These are phyloP conservation scores for Ovis canadensis DNA, from an alignment of 2,113 vertebrate genomes.

Conservation along the genomic window DNA sequence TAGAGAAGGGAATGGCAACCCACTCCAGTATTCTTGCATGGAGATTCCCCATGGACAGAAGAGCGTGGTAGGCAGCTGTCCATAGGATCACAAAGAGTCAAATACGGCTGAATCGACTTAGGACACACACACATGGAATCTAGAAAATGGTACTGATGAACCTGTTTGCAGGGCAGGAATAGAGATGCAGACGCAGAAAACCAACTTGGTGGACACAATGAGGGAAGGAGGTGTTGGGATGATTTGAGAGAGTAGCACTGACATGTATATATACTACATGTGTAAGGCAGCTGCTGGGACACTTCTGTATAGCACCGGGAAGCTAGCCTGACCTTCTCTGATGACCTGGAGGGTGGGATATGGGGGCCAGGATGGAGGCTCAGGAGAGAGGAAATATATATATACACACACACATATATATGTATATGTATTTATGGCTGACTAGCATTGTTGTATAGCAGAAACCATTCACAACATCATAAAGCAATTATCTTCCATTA, in stretches of 20 bases:
- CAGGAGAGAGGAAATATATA: neutral
- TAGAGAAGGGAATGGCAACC: neutral
- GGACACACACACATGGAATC: neutral
- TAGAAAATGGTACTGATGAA: neutral
- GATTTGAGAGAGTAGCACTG: neutral
- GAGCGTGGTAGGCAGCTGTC: neutral
- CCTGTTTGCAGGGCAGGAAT: neutral
- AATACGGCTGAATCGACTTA: neutral
- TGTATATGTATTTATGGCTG: neutral
- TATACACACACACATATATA: neutral
- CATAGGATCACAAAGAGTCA: neutral
- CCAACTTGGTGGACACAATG: neutral
- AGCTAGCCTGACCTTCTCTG: neutral
- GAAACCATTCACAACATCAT: neutral
- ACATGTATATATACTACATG: neutral
- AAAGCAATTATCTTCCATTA: neutral
- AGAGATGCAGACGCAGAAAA: neutral
- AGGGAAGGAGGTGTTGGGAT: neutral
- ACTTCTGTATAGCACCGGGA: neutral
- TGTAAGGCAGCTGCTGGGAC: fast-evolving
- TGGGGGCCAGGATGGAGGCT: neutral
- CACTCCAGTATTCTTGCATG: neutral
- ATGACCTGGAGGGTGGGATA: neutral
- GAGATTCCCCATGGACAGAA: neutral
- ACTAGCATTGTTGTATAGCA: neutral